Evolutionary conservation across 2,113 vertebrate genomes (phyloP).

Genomic region (Paracyprichromis sp.): DNA sequence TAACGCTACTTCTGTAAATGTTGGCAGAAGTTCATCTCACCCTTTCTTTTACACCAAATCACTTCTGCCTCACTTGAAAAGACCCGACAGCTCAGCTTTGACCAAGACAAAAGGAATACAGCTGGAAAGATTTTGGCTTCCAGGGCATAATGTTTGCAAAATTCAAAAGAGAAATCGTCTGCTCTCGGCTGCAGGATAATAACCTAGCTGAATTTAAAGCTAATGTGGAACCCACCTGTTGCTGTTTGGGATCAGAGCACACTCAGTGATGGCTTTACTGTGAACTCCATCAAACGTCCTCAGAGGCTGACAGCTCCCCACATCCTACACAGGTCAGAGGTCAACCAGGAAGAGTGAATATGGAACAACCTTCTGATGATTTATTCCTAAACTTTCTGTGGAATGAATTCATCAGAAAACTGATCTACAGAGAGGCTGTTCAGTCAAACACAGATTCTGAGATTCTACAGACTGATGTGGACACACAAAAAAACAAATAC

Average conservation of each 20-base stretch:
- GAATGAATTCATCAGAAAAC: neutral
- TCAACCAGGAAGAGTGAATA: neutral
- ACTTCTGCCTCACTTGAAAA: neutral
- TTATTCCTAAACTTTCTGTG: neutral
- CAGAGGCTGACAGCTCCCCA: slow-evolving; percentile 31
- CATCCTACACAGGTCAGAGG: slow-evolving; percentile 23
- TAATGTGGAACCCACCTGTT: slow-evolving; percentile 58
- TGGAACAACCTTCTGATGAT: neutral
- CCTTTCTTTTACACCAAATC: neutral
- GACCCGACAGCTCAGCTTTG: neutral
- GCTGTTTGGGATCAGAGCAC: slow-evolving; percentile 62
- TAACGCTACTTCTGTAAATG: neutral
- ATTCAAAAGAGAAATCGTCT: neutral
- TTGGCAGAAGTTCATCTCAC: neutral
- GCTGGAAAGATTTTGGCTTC: neutral
- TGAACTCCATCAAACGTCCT: slow-evolving; percentile 58
- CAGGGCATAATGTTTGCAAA: neutral
- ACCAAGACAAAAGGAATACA: neutral
- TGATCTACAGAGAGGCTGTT: neutral
- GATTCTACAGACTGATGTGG: neutral
- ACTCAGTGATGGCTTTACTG: slow-evolving; percentile 61
- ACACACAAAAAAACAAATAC: neutral
- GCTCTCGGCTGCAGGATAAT: neutral
- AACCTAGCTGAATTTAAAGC: fast-evolving
- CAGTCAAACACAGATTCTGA: neutral